phyloP scores from a whole-genome alignment of 30 jellyfish, hydroid and myxozoan genomes.

The Sanderia malayensis region DNA sequence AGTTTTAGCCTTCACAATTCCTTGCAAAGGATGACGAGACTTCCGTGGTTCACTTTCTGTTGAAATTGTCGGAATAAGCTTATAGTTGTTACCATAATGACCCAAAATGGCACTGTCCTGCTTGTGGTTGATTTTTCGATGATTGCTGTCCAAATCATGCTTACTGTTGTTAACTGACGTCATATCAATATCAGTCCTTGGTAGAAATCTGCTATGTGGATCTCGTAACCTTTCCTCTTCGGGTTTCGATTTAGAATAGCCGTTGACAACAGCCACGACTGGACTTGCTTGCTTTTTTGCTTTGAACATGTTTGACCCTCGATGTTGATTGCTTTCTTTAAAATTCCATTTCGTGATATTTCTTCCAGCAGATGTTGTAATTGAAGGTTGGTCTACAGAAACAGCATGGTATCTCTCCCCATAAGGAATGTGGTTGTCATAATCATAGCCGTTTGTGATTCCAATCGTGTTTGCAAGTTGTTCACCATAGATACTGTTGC shows the following conservation, averaged over 20 bases:
- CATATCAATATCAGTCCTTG: constrained; percentile 54
- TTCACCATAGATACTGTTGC: too few relatives aligned
- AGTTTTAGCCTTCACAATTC: background rate
- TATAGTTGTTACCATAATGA: too few relatives aligned
- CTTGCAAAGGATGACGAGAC: too few relatives aligned
- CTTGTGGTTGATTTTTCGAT: too few relatives aligned
- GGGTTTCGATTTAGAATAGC: background rate
- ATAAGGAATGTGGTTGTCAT: background rate
- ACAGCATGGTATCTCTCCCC: background rate
- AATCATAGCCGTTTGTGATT: too few relatives aligned
- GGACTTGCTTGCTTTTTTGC: background rate
- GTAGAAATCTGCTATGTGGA: constrained; percentile 34
- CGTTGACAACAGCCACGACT: background rate
- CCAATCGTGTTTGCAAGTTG: too few relatives aligned
- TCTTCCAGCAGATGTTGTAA: background rate
- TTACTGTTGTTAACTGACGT: background rate
- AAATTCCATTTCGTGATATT: background rate
- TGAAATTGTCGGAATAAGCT: too few relatives aligned
- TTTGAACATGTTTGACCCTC: too few relatives aligned
- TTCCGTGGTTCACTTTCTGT: too few relatives aligned
- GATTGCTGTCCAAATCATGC: too few relatives aligned
- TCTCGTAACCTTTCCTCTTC: constrained; percentile 40
- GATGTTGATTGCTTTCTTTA: background rate
- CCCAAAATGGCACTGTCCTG: background rate
- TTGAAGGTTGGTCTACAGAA: background rate